Evolutionary conservation across 2,888 invertebrate species (phyloP).

Genomic region (Sacculina carcini): DNA sequence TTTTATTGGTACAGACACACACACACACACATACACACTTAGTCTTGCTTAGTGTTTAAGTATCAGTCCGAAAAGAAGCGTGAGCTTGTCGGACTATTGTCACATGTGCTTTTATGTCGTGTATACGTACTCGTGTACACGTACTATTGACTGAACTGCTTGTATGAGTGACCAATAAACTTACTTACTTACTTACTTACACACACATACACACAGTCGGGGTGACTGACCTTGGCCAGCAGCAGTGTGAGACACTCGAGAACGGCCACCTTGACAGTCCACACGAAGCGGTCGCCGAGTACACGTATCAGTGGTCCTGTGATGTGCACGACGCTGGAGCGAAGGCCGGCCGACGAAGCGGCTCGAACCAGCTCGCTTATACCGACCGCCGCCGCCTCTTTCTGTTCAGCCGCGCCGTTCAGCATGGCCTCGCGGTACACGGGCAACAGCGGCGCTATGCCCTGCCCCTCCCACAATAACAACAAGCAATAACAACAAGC

Average conservation of each 20-base stretch:
- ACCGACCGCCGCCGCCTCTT: constrained; percentile 81
- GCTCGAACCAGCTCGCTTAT: constrained; percentile 54
- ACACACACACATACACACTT: no score
- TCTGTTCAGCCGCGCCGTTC: constrained; percentile 79
- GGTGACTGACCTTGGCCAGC: constrained; percentile 44
- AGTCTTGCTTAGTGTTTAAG: no score
- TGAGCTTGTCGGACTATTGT: no score
- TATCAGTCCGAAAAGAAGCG: no score
- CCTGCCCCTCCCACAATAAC: constrained; percentile 20
- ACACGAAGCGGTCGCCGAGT: constrained; percentile 65
- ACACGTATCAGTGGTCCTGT: constrained; percentile 95
- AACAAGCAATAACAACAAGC: no score
- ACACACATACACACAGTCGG: neutral
- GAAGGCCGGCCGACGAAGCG: constrained; percentile 61
- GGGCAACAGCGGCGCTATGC: constrained; percentile 72
- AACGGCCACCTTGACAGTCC: constrained; percentile 83
- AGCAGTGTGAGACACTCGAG: constrained; percentile 73
- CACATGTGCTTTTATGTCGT: no score
- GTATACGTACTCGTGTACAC: no score
- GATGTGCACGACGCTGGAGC: constrained; percentile 85
- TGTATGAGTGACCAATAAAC: no score
- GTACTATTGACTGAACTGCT: no score
- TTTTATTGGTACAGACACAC: no score
- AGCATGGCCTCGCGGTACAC: constrained; percentile 89
- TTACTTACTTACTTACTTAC: no score